Evolutionary conservation across 2,888 invertebrate species (phyloP).

Genomic region (Crepidodera aurea): DNA sequence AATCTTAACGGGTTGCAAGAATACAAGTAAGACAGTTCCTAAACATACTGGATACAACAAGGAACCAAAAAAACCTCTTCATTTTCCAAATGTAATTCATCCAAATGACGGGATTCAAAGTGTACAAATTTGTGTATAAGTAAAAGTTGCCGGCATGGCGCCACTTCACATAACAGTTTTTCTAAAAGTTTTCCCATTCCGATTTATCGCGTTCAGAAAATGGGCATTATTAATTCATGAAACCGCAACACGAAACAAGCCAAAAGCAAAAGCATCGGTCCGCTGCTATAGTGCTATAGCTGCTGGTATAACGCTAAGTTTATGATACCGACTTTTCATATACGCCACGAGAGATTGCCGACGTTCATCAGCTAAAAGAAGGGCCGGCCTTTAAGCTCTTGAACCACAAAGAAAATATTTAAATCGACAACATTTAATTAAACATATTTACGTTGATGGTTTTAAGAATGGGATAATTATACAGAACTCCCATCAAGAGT

Average conservation of each 20-base stretch:
- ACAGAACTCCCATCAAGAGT: no score
- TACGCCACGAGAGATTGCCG: conserved; percentile 14
- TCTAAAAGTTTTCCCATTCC: conserved; percentile 20
- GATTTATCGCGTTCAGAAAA: conserved; percentile 48
- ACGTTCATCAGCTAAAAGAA: conserved; percentile 9
- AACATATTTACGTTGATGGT: no score
- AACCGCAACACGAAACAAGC: conserved; percentile 48
- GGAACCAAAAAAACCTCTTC: background rate
- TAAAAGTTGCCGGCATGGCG: conserved; percentile 4
- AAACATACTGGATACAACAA: no score
- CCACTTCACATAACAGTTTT: conserved; percentile 16
- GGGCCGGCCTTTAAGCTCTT: background rate
- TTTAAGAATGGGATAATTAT: no score
- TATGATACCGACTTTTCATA: conserved; percentile 20
- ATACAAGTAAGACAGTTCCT: no score
- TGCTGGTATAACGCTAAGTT: conserved; percentile 16
- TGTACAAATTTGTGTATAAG: conserved; percentile 2
- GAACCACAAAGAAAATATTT: background rate
- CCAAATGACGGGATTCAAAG: background rate
- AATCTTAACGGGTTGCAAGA: no score
- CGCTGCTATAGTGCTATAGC: conserved; percentile 4
- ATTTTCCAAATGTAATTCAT: background rate
- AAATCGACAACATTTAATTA: no score
- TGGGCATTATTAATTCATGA: conserved; percentile 56
- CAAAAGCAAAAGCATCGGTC: conserved; percentile 38